phyloP scores from a whole-genome alignment of 2,797 vertebrate species.

The Hypotaenidia philippensis region DNA sequence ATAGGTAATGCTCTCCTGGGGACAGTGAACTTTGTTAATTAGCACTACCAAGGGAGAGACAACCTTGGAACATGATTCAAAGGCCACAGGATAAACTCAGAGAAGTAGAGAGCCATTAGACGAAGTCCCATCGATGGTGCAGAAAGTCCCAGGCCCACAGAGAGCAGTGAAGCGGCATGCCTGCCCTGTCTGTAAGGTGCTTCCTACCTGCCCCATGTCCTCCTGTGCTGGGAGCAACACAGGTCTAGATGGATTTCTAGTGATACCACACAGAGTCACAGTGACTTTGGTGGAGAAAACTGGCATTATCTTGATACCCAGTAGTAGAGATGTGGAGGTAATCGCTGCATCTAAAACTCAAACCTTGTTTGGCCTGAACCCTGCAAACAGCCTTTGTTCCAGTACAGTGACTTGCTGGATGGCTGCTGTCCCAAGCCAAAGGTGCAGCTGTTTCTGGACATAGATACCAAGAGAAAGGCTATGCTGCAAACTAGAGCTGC shows the following conservation, averaged over 20 bases:
- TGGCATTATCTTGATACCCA: background rate
- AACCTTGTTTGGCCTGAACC: background rate
- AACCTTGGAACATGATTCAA: background rate
- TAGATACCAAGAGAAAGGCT: background rate
- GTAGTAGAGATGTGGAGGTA: background rate
- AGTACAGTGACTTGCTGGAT: fast-evolving
- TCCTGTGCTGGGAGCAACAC: too few species aligned
- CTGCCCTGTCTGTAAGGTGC: background rate
- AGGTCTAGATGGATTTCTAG: background rate
- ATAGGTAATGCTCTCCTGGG: background rate
- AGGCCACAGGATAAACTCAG: background rate
- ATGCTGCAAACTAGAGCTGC: background rate
- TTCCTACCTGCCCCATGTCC: too few species aligned
- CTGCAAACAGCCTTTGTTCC: background rate
- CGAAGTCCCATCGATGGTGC: background rate
- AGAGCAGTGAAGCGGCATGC: background rate
- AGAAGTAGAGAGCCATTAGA: background rate
- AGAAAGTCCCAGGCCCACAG: background rate
- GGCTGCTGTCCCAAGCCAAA: background rate
- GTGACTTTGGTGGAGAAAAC: background rate
- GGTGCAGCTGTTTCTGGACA: background rate
- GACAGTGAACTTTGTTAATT: background rate
- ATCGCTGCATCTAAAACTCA: background rate
- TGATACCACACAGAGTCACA: fast-evolving
- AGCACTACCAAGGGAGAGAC: background rate